phyloP scores from a whole-genome alignment of 1,140 invertebrate genomes.

The Episyrphus balteatus region DNA sequence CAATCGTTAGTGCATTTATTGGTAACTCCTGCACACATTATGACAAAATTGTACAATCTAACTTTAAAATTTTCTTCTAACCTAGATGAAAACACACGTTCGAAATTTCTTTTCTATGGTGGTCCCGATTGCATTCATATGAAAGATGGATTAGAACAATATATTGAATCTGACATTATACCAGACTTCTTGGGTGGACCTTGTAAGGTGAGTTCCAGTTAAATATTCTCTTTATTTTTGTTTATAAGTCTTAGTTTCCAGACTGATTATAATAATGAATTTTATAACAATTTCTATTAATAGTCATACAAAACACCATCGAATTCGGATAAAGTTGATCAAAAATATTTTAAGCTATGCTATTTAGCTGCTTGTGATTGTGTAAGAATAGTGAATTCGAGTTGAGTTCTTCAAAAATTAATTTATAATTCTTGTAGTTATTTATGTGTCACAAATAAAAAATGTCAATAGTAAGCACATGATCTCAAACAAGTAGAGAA shows the following conservation, averaged over 20 bases:
- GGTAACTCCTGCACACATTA: slow-evolving; percentile 38
- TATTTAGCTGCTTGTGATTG: slow-evolving; percentile 37
- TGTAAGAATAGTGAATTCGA: slow-evolving; percentile 20
- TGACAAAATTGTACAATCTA: background rate
- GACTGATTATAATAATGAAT: too few species aligned
- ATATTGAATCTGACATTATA: slow-evolving; percentile 74
- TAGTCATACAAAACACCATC: slow-evolving; percentile 6
- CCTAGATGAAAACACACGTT: slow-evolving; percentile 84
- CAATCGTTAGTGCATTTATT: slow-evolving; percentile 91
- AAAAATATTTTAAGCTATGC: slow-evolving; percentile 33
- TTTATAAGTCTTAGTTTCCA: background rate
- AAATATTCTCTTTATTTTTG: background rate
- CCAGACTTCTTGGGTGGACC: slow-evolving; percentile 87
- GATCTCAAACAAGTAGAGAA: too few species aligned
- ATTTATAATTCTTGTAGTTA: too few species aligned
- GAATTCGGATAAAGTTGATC: slow-evolving; percentile 31
- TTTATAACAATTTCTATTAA: background rate
- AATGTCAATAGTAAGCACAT: too few species aligned
- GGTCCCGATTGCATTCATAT: slow-evolving; percentile 73
- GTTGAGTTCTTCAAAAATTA: too few species aligned
- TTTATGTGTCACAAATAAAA: too few species aligned
- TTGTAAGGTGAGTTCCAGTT: slow-evolving; percentile 56
- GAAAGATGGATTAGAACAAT: slow-evolving; percentile 69
- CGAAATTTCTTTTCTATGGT: slow-evolving; percentile 89
- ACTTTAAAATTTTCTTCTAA: background rate